Evolutionary conservation across 2,888 invertebrate genomes (phyloP), one percentile per base, ranked within the genome.

Genomic region (Chrysotoxum bicinctum): DNA sequence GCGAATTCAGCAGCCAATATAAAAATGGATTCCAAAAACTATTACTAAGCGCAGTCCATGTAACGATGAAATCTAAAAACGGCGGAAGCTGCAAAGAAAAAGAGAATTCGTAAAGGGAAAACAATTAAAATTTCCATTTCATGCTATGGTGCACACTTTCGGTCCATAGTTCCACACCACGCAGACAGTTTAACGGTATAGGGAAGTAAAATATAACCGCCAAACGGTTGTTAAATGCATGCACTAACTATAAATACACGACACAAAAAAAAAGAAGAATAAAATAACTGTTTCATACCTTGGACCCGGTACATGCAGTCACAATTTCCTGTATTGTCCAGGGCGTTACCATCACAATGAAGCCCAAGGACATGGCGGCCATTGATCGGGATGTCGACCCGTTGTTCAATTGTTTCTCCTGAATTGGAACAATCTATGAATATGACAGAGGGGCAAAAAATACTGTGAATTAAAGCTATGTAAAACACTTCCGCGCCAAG

Each of bases 281-380:
- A 14, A 21, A 10, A 56, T 16, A 68, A 45, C 19, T 43, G 3
- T n/a, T 26, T 52, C 58, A 14, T 93, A 94, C 95, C 93, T 96
- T 96, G 88, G 96, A 95, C 79, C 97, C 97, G 26, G 97, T 97
- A 91, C 97, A 97, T 35, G 97, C 97, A 43, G 96, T 96, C 48
- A 97, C 97, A 85, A 97, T 96, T 93, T 97, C 97, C 93, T 97
- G 97, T 88, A 97, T 97, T 62, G 97, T 97, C 94, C 97, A 97
- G 52, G 97, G 97, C 80, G 97, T 97, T 87, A 97, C 97, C 94
- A 97, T 95, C 78, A 97, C 97, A 90, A 97, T 97, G 93, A 97
- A 97, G 77, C 97, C 97, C 89, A 97, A 93, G 81, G 97, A 97
- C 95, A 97, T 97, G 66, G 97, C 97, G 0, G 97, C 97, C 97